phyloP scores from a whole-genome alignment of 1,140 invertebrate species.

The Nasonia vitripennis region DNA sequence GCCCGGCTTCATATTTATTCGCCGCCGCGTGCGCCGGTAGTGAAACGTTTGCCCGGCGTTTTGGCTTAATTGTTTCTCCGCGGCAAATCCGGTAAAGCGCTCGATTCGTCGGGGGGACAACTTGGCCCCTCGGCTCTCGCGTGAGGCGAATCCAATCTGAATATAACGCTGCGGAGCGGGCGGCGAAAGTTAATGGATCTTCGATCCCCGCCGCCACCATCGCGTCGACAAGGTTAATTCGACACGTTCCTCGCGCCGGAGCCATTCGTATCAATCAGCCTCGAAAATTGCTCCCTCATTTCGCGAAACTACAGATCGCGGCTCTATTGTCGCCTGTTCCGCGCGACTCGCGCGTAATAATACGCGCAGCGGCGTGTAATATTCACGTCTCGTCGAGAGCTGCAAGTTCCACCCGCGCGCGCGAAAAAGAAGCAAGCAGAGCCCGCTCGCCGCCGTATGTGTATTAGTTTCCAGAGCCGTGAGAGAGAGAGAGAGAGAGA shows the following conservation, averaged over 20 bases:
- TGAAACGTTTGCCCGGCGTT: not conserved
- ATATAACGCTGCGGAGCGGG: no score
- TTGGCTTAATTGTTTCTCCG: not conserved
- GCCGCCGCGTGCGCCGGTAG: no score
- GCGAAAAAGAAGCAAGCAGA: not conserved
- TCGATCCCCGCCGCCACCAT: not conserved
- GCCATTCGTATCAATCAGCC: not conserved
- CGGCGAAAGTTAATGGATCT: no score
- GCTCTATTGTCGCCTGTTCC: not conserved
- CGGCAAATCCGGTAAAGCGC: not conserved
- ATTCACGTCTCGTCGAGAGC: no score
- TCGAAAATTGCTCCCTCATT: not conserved
- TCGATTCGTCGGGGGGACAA: no score
- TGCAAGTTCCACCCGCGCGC: no score
- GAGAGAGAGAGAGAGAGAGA: not conserved
- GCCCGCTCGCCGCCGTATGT: no score
- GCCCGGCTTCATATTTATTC: not conserved
- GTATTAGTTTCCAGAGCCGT: no score
- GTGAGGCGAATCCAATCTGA: not conserved
- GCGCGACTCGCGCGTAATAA: no score
- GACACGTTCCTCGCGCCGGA: not conserved
- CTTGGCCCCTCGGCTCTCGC: not conserved
- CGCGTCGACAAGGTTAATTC: not conserved
- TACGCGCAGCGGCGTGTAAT: no score
- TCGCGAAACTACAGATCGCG: not conserved